These are phyloP conservation scores for Pipistrellus pipistrellus DNA, from an alignment of 2,797 vertebrate species.

Conservation along the genomic window DNA sequence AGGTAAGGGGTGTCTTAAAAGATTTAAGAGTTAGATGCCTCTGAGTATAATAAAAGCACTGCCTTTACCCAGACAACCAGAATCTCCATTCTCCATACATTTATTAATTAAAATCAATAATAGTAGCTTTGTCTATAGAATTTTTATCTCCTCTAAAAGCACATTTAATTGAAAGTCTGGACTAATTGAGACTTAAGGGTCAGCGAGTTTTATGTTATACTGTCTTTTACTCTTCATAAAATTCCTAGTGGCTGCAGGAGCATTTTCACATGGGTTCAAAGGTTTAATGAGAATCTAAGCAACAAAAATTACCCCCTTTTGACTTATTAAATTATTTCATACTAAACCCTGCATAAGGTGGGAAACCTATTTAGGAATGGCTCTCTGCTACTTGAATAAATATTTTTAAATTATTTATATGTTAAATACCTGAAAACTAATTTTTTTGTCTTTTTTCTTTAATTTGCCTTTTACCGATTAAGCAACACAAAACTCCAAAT, in stretches of 20 bases:
- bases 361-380: conserved; percentile 56
- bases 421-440: conserved; percentile 26
- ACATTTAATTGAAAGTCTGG: conserved; percentile 40
- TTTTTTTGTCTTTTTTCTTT: background rate
- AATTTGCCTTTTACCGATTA: conserved; percentile 1
- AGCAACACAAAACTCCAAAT: conserved; percentile 31
- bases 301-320: background rate
- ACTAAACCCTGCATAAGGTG: conserved; percentile 11
- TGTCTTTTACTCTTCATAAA: conserved; percentile 37
- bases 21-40: conserved; percentile 40
- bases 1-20: conserved; percentile 54
- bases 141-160: conserved; percentile 59
- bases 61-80: background rate
- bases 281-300: conserved; percentile 23
- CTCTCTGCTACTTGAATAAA: conserved; percentile 45
- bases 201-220: conserved; percentile 37
- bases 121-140: conserved; percentile 14
- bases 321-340: conserved; percentile 57
- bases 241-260: conserved; percentile 27
- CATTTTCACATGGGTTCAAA: conserved; percentile 50
- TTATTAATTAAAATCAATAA: conserved; percentile 48
- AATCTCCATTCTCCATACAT: conserved; percentile 49
- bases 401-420: background rate
- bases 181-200: conserved; percentile 28
- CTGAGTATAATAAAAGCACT: conserved; percentile 36